These are phyloP conservation scores for Strongylocentrotus purpuratus DNA, from an alignment of 35 echinoderm and acorn worm species.

Conservation along the genomic window DNA sequence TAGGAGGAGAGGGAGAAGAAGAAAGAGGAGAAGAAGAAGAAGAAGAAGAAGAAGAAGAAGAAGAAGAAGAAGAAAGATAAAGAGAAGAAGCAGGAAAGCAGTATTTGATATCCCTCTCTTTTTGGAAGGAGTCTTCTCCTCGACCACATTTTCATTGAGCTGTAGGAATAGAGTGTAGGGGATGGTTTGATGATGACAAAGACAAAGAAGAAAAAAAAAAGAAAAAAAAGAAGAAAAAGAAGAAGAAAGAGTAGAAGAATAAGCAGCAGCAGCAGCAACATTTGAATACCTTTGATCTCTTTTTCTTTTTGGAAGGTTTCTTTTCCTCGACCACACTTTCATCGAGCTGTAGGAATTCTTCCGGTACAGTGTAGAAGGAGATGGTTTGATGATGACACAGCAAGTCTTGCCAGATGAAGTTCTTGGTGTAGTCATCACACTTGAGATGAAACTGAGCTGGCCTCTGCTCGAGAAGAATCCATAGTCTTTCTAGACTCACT, in stretches of 20 bases:
- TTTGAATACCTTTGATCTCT: not conserved
- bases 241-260: no score
- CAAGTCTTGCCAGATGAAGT: not conserved
- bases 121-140: not conserved
- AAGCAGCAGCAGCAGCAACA: not conserved
- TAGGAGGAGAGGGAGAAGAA: no score
- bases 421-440: constrained; percentile 14
- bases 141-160: not conserved
- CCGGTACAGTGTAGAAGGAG: not conserved
- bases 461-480: not conserved
- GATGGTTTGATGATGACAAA: not conserved
- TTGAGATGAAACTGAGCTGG: not conserved
- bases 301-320: not conserved
- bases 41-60: not conserved
- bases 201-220: not conserved
- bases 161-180: not conserved
- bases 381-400: not conserved
- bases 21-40: not conserved
- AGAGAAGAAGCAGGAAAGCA: no score
- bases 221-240: no score
- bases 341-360: not conserved
- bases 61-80: no score
- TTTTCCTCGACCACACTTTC: not conserved
- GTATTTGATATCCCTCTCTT: not conserved
- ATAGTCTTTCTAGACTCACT: not conserved